These are phyloP conservation scores for Aramus guarauna DNA, from an alignment of 2,113 vertebrate species.

Conservation along the genomic window DNA sequence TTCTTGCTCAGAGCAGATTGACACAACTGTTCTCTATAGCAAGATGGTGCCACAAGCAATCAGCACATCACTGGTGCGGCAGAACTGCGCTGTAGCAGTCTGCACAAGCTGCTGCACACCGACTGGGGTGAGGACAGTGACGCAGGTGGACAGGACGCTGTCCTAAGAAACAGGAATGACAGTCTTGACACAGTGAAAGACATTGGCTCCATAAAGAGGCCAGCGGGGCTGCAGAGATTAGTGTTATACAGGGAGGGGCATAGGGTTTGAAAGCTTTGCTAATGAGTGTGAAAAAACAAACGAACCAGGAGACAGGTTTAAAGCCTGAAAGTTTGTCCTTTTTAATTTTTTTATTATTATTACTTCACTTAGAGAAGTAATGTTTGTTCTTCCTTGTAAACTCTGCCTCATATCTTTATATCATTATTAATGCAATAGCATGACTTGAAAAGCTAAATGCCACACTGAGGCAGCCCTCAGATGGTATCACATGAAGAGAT, in stretches of 20 bases:
- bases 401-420: background rate
- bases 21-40: background rate
- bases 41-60: fast-evolving
- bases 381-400: background rate
- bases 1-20: background rate
- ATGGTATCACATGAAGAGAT: background rate
- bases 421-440: background rate
- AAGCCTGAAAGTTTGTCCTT: background rate
- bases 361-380: background rate
- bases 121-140: background rate
- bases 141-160: fast-evolving
- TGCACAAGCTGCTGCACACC: background rate
- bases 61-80: background rate
- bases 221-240: background rate
- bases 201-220: background rate
- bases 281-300: background rate
- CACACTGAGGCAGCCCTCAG: background rate
- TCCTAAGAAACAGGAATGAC: background rate
- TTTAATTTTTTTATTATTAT: background rate
- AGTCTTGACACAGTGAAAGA: background rate
- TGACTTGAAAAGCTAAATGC: background rate
- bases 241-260: background rate
- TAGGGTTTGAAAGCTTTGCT: background rate
- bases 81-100: fast-evolving
- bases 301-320: background rate